Evolutionary conservation across 2,888 invertebrate species (phyloP), one percentile per base, ranked within the genome.

Genomic region (Lasius fuliginosus): DNA sequence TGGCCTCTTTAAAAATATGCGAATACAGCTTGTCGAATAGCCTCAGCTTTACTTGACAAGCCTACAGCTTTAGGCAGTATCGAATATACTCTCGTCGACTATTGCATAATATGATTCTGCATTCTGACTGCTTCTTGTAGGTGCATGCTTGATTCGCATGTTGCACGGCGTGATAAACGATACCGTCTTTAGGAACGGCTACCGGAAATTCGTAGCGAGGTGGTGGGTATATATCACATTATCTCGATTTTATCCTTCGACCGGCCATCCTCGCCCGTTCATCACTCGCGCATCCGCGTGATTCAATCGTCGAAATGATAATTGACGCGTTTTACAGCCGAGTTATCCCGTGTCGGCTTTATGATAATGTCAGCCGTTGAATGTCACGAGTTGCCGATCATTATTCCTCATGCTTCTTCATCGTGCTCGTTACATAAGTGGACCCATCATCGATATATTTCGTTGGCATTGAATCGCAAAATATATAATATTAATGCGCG

Each of bases 101-200:
- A 36, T 27, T 6, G 60, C 36, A 60, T 73, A 56, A 77, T 58
- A 64, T 69, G 69, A 60, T 67, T 88, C 9, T 84, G 89, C 86
- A 90, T 85, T 83, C 82, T 76, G 64, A 87, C 86, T 87, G 86
- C 89, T 92, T 87, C 87, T 90, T 90, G 84, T 91, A 94, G 94
- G 94, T 92, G 94, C 94, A 92, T 94, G 94, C 90, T 87, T 94
- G 87, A 92, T 94, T 90, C 93, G 92, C 89, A 94, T 94, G 94
- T 92, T 94, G 92, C 93, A 94, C 91, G 92, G 86, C 73, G 89
- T 90, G 68, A 87, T 94, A 90, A 88, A 83, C 73, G 90, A 91
- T 86, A 89, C 89, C 68, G 90, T 90, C 83, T 92, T 93, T 92
- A 92, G 90, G 87, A 91, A 87, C 67, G 93, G 93, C 86, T 92